A percentile compares a stretch with the other conserved stretches of the same genome.
These are phyloP conservation scores for Coelopa pilipes DNA, from an alignment of 2,888 invertebrate genomes.

Conservation along the genomic window DNA sequence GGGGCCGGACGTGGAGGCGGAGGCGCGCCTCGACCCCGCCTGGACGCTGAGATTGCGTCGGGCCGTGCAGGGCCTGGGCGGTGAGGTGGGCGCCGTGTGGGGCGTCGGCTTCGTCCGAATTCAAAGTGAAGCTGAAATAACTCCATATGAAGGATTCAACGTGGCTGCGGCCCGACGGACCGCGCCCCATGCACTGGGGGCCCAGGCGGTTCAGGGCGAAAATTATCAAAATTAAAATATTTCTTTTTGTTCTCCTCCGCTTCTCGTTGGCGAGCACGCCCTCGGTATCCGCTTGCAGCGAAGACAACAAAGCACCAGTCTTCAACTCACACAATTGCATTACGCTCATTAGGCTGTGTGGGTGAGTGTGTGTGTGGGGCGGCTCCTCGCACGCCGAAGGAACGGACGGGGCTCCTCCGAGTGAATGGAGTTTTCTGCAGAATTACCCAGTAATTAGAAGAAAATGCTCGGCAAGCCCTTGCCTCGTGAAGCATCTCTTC, in stretches of 20 bases:
- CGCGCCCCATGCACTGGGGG: not conserved
- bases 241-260: not conserved
- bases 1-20: too few species aligned
- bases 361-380: too few species aligned
- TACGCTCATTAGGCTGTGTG: too few species aligned
- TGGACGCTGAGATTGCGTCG: conserved; percentile 19
- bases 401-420: too few species aligned
- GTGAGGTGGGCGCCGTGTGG: not conserved
- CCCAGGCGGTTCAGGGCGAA: not conserved
- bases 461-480: too few species aligned
- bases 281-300: too few species aligned
- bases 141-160: conserved; percentile 16
- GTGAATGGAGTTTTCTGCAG: too few species aligned
- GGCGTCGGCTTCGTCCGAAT: conserved; percentile 30
- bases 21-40: conserved; percentile 14
- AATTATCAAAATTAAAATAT: conserved; percentile 21
- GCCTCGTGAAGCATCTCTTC: too few species aligned
- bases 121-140: conserved; percentile 30
- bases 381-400: too few species aligned
- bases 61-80: not conserved
- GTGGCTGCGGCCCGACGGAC: not conserved
- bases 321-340: too few species aligned
- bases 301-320: too few species aligned
- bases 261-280: not conserved
- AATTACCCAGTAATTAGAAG: too few species aligned